Evolutionary conservation across 2,113 vertebrate species (phyloP).

Genomic region (Patagioenas fasciata): DNA sequence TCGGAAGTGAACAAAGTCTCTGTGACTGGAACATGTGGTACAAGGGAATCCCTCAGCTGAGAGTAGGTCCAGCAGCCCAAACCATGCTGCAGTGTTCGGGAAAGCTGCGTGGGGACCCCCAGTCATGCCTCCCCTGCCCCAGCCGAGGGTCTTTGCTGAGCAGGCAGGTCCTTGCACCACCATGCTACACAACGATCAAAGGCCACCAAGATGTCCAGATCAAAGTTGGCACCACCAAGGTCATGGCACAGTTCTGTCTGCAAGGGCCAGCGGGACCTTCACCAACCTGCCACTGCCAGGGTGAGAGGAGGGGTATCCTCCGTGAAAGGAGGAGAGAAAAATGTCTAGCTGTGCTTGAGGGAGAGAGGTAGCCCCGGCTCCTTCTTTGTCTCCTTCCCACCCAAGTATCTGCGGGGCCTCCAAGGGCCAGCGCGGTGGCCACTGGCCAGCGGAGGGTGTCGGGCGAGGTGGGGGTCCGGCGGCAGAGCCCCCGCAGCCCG

Average conservation of each 20-base stretch:
- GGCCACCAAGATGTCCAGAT: not conserved
- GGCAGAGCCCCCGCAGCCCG: not conserved
- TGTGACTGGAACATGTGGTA: rapidly evolving
- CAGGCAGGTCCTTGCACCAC: not conserved
- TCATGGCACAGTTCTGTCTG: not conserved
- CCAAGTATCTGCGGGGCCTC: not conserved
- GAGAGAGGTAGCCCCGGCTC: not conserved
- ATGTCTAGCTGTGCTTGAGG: no score
- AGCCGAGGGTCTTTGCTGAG: not conserved
- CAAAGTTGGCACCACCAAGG: not conserved
- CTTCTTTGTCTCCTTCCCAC: not conserved
- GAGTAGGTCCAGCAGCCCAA: not conserved
- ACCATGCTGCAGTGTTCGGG: not conserved
- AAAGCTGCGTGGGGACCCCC: rapidly evolving
- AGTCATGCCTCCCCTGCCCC: rapidly evolving
- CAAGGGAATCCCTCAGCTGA: not conserved
- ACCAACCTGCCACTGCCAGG: not conserved
- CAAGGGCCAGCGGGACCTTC: not conserved
- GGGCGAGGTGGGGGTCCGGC: not conserved
- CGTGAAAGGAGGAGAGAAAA: not conserved
- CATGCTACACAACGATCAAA: not conserved
- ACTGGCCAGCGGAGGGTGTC: not conserved
- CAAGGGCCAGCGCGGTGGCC: not conserved
- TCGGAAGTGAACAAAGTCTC: not conserved
- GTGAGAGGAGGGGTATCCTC: rapidly evolving